phyloP scores from a whole-genome alignment of 2,797 vertebrate genomes.

The Chromobotia macracanthus region DNA sequence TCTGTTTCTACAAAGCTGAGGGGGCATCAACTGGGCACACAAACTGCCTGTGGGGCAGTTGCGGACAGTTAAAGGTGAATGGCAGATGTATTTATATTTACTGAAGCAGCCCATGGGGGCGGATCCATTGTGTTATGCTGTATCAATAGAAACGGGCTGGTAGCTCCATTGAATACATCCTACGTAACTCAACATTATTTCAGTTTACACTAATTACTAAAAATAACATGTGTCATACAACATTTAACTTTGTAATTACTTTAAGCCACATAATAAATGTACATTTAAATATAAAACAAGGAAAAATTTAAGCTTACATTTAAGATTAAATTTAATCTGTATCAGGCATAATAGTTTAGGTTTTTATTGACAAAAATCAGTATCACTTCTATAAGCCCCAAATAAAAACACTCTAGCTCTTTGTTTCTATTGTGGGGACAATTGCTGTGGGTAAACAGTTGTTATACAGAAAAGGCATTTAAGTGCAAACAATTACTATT shows the following conservation, averaged over 20 bases:
- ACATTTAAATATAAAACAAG: not conserved
- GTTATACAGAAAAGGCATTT: too few species aligned
- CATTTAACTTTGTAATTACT: not conserved
- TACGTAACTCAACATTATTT: not conserved
- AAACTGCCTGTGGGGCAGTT: conserved; percentile 72
- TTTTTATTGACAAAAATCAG: too few species aligned
- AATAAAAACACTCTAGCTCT: too few species aligned
- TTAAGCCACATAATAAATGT: not conserved
- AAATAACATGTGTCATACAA: not conserved
- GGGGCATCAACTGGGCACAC: conserved; percentile 61
- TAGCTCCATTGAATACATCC: not conserved
- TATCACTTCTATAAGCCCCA: too few species aligned
- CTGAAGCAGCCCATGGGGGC: conserved; percentile 53
- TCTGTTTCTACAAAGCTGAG: conserved; percentile 38
- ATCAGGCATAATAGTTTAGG: too few species aligned
- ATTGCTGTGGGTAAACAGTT: too few species aligned
- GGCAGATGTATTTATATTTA: conserved; percentile 75
- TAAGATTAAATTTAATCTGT: too few species aligned
- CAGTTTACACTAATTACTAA: not conserved
- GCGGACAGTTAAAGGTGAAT: conserved; percentile 72
- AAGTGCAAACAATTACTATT: too few species aligned
- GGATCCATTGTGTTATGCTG: conserved; percentile 40
- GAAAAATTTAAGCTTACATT: not conserved
- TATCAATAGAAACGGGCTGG: conserved; percentile 39
- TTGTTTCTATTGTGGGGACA: too few species aligned